A percentile compares a stretch with the other conserved stretches of the same genome.
phyloP scores from a whole-genome alignment of 2,113 vertebrate genomes.

The Cryptoleucopteryx plumbea region DNA sequence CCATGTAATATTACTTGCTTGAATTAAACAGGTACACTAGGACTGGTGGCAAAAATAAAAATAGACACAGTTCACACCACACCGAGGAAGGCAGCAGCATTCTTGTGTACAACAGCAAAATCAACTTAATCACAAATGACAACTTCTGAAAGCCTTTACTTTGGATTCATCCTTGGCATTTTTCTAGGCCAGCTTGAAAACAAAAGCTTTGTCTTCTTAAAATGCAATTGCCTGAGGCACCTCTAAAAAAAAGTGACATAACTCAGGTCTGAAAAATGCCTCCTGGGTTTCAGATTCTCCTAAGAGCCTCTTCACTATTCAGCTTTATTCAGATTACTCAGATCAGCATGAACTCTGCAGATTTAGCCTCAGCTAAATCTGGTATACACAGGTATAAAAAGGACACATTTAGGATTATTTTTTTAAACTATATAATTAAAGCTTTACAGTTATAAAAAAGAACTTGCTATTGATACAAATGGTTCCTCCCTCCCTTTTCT shows the following conservation, averaged over 20 bases:
- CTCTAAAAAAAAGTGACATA: slow-evolving; percentile 35
- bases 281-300: slow-evolving; percentile 31
- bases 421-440: slow-evolving; percentile 17
- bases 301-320: slow-evolving; percentile 53
- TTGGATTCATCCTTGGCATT: slow-evolving; percentile 56
- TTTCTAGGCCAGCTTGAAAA: slow-evolving; percentile 64
- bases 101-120: slow-evolving; percentile 34
- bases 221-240: slow-evolving; percentile 58
- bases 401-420: not conserved
- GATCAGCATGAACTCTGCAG: slow-evolving; percentile 17
- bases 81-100: not conserved
- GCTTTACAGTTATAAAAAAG: not conserved
- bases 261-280: slow-evolving; percentile 52
- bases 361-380: not conserved
- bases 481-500: not conserved
- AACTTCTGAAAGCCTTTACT: slow-evolving; percentile 65
- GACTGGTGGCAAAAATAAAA: not conserved
- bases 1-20: not conserved
- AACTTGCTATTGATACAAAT: not conserved
- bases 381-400: slow-evolving; percentile 5
- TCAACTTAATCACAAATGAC: slow-evolving; percentile 63
- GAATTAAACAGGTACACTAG: not conserved
- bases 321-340: slow-evolving; percentile 43
- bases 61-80: not conserved
- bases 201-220: slow-evolving; percentile 68